Conservation (phyloP, 2,888 invertebrate species). For the Acanthosepion pharaonis region DNA sequence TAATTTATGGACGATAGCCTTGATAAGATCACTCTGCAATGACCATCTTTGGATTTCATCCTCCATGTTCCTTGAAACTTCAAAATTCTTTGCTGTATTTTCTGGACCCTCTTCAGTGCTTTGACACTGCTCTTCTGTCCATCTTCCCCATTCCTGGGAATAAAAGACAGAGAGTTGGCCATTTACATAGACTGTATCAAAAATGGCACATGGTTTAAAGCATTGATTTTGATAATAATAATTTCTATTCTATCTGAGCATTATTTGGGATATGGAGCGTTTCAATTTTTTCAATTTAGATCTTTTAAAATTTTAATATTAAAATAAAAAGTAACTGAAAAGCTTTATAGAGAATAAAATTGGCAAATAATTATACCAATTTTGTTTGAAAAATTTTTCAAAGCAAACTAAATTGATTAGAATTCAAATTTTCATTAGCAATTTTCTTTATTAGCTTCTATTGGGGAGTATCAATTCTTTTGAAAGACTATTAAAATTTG, state of each 20-base stretch:
- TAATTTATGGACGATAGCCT: conserved; percentile 90
- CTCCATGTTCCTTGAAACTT: background rate
- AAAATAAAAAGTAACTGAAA: no score
- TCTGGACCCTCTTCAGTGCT: background rate
- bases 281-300: conserved; percentile 15
- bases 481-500: no score
- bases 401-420: background rate
- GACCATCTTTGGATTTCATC: background rate
- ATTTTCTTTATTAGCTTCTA: no score
- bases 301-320: no score
- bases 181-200: background rate
- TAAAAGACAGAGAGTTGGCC: background rate
- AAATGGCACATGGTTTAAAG: background rate
- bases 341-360: no score
- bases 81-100: background rate
- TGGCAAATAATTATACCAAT: no score
- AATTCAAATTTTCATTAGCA: background rate
- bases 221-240: no score
- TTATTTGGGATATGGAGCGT: background rate
- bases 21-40: conserved; percentile 89
- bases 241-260: no score
- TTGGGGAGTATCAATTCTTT: no score
- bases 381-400: no score
- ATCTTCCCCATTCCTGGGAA: background rate
- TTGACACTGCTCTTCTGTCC: background rate